Base-by-base conservation (phyloP, 2,888 invertebrate genomes). In the Trissolcus brochymenae region DNA sequence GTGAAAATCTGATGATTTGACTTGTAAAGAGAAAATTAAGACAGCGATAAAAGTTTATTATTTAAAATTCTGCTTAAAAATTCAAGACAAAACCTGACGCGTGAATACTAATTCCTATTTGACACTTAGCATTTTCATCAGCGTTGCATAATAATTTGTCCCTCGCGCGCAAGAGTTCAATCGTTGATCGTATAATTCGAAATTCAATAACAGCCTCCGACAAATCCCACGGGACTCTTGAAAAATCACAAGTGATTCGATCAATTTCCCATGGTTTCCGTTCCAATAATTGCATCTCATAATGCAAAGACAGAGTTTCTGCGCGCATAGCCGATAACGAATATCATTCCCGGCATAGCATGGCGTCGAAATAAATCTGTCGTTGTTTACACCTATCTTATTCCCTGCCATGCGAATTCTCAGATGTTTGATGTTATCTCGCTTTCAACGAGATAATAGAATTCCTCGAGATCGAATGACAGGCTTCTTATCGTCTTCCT, bases 371-470 rank as follows among this genome's bases (percentile, higher is more conserved):
- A 73, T 73, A 73, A 73, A 73, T 65, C 72, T 59, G 7, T 19
- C 13, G 17, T 60, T 60, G 72, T 73, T 73, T 73, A 50, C 61
- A 65, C 55, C 60, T 54, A 29, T 51, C 60, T 65, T 59, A 65
- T 21, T 57, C 43, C 25, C 25, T 11, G 7, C 16, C 49, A n/a
- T 16, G 46, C 40, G 25, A 68, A 49, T 62, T 41, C 50, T 46
- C 16, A 14, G 55, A 51, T 61, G 21, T 49, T 59, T 41, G 49
- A 66, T 41, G 57, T 59, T 68, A 68, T 67, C 67, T 51, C 53
- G 17, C 43, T 67, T 74, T 62, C 57, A 64, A 68, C 43, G 75
- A 64, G 75, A 68, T 68, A 75, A 75, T 75, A 60, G 66, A 66
- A 73, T 73, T 73, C 60, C 60, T 55, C 66, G 21, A 17, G 17